Evolutionary conservation across 2,113 vertebrate genomes (phyloP).

Genomic region (Arothron firmamentum): DNA sequence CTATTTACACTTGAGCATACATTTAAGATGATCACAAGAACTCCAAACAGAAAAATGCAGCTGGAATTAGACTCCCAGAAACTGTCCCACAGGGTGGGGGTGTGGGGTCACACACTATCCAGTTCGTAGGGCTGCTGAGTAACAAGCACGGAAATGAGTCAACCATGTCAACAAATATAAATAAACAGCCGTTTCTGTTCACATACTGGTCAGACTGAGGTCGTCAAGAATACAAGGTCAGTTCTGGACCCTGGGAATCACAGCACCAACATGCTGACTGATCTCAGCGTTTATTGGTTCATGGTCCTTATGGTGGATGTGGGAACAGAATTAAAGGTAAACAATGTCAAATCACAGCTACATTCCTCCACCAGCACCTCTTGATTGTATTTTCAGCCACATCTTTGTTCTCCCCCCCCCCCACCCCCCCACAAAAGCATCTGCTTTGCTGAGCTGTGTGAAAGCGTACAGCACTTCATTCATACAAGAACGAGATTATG

Average conservation of each 20-base stretch:
- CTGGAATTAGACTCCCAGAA: too few relatives aligned
- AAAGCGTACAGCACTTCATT: conserved; percentile 24
- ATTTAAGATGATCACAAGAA: conserved; percentile 11
- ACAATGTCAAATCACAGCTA: conserved; percentile 1
- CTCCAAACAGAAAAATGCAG: background rate
- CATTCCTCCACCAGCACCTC: conserved; percentile 30
- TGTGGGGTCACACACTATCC: too few relatives aligned
- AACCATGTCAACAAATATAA: conserved; percentile 13
- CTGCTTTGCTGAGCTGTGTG: conserved; percentile 24
- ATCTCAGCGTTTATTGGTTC: too few relatives aligned
- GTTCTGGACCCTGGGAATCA: conserved; percentile 26
- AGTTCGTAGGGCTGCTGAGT: background rate
- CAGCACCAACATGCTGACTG: too few relatives aligned
- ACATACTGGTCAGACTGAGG: too few relatives aligned
- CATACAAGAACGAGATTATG: conserved; percentile 27
- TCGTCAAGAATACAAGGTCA: conserved; percentile 7
- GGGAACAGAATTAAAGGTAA: too few relatives aligned
- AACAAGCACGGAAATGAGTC: conserved; percentile 8
- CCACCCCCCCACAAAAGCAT: conserved; percentile 3
- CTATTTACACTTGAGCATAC: conserved; percentile 16
- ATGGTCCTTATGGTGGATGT: background rate
- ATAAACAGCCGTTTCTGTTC: conserved; percentile 40
- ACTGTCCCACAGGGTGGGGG: too few relatives aligned
- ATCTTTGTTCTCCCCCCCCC: conserved; percentile 11
- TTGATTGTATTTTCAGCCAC: conserved; percentile 24